Conservation (phyloP, 2,888 invertebrate species). For the Arrhopalites spinosus region DNA sequence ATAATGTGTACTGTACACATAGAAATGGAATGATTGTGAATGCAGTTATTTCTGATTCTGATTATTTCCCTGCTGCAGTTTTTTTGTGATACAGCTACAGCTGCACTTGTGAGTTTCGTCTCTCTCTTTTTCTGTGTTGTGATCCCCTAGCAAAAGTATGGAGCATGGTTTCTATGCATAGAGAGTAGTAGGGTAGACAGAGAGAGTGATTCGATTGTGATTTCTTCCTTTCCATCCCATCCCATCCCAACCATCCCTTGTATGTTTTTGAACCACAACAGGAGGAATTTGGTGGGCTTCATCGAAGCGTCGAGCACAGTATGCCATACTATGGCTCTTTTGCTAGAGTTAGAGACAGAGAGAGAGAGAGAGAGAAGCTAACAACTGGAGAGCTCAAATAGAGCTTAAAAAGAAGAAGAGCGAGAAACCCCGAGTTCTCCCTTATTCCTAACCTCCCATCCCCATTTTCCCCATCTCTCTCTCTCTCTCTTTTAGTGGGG, state of each 20-base stretch:
- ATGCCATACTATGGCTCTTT: no score
- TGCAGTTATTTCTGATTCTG: neutral
- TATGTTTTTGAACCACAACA: slow-evolving; percentile 30
- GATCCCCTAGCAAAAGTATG: neutral
- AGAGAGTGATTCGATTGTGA: slow-evolving; percentile 25
- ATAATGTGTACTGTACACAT: neutral
- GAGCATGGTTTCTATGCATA: neutral
- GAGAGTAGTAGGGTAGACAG: neutral
- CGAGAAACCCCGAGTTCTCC: slow-evolving; percentile 22
- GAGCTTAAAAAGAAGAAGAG: slow-evolving; percentile 16
- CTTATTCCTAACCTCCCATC: neutral
- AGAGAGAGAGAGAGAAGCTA: neutral
- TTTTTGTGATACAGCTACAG: slow-evolving; percentile 4
- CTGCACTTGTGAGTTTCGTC: slow-evolving; percentile 5
- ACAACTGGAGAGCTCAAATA: slow-evolving; percentile 12
- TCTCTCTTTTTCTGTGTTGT: neutral
- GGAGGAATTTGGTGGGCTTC: slow-evolving; percentile 35
- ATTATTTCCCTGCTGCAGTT: neutral
- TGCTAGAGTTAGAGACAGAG: neutral
- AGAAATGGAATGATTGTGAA: neutral
- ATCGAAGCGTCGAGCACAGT: slow-evolving; percentile 5
- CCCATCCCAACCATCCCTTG: neutral
- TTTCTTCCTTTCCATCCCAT: slow-evolving; percentile 29
- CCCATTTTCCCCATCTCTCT: neutral
- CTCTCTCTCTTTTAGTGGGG: no score